Base-by-base conservation (phyloP, 2,113 vertebrate species). In the Myrmecophaga tridactyla region DNA sequence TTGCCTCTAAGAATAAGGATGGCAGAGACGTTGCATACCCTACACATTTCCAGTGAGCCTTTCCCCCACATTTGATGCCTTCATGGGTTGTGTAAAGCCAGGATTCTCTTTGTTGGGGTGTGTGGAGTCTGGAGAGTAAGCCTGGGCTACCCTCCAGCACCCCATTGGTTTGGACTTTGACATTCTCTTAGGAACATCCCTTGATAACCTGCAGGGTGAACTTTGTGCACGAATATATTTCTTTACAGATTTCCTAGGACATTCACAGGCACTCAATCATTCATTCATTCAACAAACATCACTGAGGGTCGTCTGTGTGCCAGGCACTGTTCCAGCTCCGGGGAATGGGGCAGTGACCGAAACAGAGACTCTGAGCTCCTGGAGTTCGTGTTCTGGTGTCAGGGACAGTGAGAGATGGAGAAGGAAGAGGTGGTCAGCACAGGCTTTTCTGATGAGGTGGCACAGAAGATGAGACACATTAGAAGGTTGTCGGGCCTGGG, bases 11-110 rank as follows among this genome's bases (percentile, higher is more conserved):
- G 51, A 31, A 4, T 9, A 4, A 39, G 51, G 58, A 53, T 7
- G 58, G 63, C n/a, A 10, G 9, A 10, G 5, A 31, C 7, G 0
- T 0, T 2, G n/a, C 31, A 18, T 29, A 10, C 36, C 31, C 20
- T 48, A 7, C 31, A 4, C 27, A 29, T 85, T 48, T n/a, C 39
- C 6, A 0, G 60, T 2, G 31, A 83, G 39, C 20, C n/a, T 56
- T 60, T n/a, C 2, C 15, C 31, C 18, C 36, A 25, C 31, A 3
- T n/a, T 65, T 20, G 23, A n/a, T 21, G 23, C 13, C 18, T 43
- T 51, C 34, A 6, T 39, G 39, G 53, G 36, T 58, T 39, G 51
- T 27, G 2, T 21, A 13, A 81, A 58, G 88, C 4, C 51, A 53
- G 48, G 1, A 1, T 10, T 46, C 21, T 51, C n/a, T 39, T 86